Conservation (phyloP, 2,113 vertebrate species). For the Phoenicopterus ruber region DNA sequence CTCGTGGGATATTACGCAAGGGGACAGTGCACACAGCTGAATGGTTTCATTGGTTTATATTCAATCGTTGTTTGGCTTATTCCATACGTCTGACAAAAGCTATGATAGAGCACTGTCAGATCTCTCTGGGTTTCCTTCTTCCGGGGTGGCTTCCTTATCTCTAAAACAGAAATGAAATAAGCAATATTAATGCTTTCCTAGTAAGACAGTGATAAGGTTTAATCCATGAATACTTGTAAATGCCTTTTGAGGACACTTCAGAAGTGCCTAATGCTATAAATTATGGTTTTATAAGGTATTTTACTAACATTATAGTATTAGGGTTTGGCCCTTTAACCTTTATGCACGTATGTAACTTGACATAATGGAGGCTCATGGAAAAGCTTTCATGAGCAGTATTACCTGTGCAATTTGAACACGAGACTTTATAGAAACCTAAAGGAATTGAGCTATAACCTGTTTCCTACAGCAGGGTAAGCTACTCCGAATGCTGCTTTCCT, state of each 20-base stretch:
- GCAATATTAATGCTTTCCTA: background rate
- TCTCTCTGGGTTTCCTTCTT: background rate
- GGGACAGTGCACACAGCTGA: background rate
- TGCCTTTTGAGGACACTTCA: background rate
- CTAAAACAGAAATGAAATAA: background rate
- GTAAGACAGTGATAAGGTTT: background rate
- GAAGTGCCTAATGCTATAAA: background rate
- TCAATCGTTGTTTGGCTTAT: background rate
- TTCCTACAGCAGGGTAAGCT: background rate
- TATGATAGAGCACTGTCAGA: background rate
- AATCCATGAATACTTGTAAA: background rate
- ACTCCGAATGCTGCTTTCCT: background rate
- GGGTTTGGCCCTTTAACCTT: background rate
- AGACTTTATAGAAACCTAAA: background rate
- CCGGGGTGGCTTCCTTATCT: background rate
- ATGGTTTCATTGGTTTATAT: background rate
- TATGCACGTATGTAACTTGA: background rate
- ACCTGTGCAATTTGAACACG: background rate
- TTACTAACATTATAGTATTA: background rate
- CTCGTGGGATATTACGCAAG: background rate
- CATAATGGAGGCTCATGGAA: background rate
- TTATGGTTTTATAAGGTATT: background rate
- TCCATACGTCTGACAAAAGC: background rate
- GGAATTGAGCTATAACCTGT: background rate
- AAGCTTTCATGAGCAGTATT: background rate